phyloP scores from a whole-genome alignment of 2,113 vertebrate genomes.

The Hippopotamus amphibius region DNA sequence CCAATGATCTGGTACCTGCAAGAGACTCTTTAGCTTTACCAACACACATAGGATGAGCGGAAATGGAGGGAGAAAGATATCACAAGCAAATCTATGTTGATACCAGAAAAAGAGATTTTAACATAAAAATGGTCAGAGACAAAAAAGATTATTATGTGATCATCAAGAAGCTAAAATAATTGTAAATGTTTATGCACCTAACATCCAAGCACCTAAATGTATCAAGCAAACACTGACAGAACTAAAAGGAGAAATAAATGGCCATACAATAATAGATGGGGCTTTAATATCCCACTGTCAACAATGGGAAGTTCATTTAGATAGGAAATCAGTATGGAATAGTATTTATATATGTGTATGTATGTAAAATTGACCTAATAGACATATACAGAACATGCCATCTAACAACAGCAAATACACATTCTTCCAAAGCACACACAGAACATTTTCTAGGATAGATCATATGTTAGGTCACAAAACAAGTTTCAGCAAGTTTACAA shows the following conservation, averaged over 20 bases:
- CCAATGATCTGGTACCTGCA: neutral
- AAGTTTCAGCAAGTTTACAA: neutral
- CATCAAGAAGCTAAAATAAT: conserved; percentile 9
- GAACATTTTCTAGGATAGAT: neutral
- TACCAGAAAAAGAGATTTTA: neutral
- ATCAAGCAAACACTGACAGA: neutral
- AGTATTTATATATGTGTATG: too few relatives aligned
- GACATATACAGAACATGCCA: neutral
- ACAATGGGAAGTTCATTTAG: neutral
- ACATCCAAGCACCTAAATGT: neutral
- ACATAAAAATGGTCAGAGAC: neutral
- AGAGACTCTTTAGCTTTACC: neutral
- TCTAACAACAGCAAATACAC: neutral
- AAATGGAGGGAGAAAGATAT: neutral
- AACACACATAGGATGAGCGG: neutral
- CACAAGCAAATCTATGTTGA: neutral
- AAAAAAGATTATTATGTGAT: neutral
- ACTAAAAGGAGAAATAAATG: neutral
- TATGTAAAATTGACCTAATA: neutral
- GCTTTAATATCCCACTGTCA: neutral
- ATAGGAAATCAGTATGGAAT: neutral
- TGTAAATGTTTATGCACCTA: neutral
- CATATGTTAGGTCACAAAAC: neutral
- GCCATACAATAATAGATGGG: neutral
- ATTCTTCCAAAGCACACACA: neutral